Base-by-base conservation (phyloP, 2,797 vertebrate species). In the Echeneis naucrates region DNA sequence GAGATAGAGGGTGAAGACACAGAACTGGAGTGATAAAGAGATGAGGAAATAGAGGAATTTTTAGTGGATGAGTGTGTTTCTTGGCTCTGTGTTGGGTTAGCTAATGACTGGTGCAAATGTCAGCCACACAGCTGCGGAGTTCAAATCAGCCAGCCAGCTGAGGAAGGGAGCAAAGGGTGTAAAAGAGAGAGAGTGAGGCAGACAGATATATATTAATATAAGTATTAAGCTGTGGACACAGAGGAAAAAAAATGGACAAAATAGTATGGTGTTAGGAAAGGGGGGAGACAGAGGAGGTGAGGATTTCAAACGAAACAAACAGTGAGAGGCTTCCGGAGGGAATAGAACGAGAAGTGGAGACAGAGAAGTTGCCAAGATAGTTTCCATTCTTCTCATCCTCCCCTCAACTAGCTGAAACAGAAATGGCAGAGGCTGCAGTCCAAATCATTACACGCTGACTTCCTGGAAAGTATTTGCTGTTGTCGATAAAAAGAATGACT, bases 91-190 rank as follows among this genome's bases (percentile, higher is more conserved):
- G 88, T 83, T 68, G 92, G 71, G 88, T 88, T 89, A 78, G 91
- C 91, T 92, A 89, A 94, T 89, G 93, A 89, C 85, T 80, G 90
- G 87, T 89, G 77, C 82, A 91, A 77, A 78, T 92, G 92, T 93
- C 80, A 77, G 85, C 79, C 85, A 82, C 75, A 75, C 93, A 93
- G 89, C 86, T 72, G 88, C 48, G 54, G 83, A 84, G 83, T 45
- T 77, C 84, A 86, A 89, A 91, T 87, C 83, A 88, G 85, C 82
- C 81, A 83, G 77, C 87, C 88, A 89, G 92, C 85, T 88, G 91
- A 94, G 83, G 85, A 87, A 65, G 35, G 64, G 68, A 80, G 77
- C 11, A 44, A 71, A 24, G 73, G 82, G 74, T 61, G 76, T 57
- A 72, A 56, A 13, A 10, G 37, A 56, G 58, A 63, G 55, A 57